These are phyloP conservation scores for Vidua chalybeata DNA, from an alignment of 2,113 vertebrate genomes.

Conservation along the genomic window DNA sequence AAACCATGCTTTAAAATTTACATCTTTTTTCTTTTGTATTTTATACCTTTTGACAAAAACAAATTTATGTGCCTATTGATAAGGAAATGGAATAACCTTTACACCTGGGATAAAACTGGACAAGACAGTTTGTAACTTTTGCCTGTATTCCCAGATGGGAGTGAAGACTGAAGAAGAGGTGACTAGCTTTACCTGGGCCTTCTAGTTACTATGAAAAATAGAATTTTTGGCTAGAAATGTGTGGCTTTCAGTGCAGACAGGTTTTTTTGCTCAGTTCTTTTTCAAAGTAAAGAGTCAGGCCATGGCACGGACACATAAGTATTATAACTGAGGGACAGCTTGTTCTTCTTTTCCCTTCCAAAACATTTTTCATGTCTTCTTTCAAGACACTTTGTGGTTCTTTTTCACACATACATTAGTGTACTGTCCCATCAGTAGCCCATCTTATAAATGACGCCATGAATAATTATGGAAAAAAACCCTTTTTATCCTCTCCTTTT, in stretches of 20 bases:
- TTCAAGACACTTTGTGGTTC: background rate
- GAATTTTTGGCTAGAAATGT: accelerated
- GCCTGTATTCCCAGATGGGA: accelerated
- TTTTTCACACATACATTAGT: background rate
- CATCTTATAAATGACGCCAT: background rate
- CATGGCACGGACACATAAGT: background rate
- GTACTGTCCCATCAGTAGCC: background rate
- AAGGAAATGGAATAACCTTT: background rate
- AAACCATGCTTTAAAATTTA: background rate
- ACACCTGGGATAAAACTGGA: background rate
- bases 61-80: background rate
- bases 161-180: background rate
- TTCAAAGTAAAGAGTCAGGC: background rate
- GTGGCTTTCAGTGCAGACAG: background rate
- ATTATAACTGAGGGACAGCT: background rate
- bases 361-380: background rate
- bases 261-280: background rate
- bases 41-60: background rate
- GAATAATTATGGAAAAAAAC: background rate
- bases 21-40: background rate
- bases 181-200: background rate
- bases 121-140: background rate
- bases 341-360: background rate
- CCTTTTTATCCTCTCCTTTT: background rate
- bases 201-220: background rate